phyloP scores from a whole-genome alignment of 2,797 vertebrate species.

The Okamejei kenojei region DNA sequence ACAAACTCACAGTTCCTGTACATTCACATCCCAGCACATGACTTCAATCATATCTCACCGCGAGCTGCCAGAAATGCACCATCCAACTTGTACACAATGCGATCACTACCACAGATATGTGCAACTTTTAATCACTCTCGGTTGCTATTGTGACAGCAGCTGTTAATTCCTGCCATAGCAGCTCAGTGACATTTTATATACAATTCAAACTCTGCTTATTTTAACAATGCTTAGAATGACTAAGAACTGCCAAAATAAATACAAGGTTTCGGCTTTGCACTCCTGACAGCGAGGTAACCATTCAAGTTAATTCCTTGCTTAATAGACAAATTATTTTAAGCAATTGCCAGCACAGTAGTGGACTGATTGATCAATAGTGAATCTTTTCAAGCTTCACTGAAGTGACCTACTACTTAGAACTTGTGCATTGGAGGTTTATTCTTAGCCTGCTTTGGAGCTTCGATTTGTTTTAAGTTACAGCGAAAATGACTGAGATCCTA shows the following conservation, averaged over 20 bases:
- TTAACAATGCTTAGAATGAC: conserved; percentile 19
- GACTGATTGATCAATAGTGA: neutral
- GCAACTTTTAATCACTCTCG: neutral
- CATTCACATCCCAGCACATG: neutral
- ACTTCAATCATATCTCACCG: neutral
- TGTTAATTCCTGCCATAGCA: neutral
- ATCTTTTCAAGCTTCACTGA: neutral
- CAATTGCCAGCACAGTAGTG: neutral
- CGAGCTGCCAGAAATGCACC: conserved; percentile 10
- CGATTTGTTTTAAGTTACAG: neutral
- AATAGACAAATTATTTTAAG: conserved; percentile 30
- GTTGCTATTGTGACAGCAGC: conserved; percentile 22
- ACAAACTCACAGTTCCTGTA: neutral
- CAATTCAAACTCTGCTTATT: conserved; percentile 23
- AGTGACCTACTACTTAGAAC: neutral
- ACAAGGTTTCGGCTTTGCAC: conserved; percentile 8
- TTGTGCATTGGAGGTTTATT: neutral
- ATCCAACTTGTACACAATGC: conserved; percentile 12
- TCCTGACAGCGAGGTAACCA: conserved; percentile 23
- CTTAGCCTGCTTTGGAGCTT: neutral
- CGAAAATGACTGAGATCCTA: neutral
- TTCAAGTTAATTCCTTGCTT: conserved; percentile 12
- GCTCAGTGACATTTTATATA: conserved; percentile 20
- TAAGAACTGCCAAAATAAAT: conserved; percentile 32
- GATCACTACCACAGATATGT: conserved; percentile 19